phyloP scores from a whole-genome alignment of 2,888 invertebrate species.

The Subacronicta megacephala region DNA sequence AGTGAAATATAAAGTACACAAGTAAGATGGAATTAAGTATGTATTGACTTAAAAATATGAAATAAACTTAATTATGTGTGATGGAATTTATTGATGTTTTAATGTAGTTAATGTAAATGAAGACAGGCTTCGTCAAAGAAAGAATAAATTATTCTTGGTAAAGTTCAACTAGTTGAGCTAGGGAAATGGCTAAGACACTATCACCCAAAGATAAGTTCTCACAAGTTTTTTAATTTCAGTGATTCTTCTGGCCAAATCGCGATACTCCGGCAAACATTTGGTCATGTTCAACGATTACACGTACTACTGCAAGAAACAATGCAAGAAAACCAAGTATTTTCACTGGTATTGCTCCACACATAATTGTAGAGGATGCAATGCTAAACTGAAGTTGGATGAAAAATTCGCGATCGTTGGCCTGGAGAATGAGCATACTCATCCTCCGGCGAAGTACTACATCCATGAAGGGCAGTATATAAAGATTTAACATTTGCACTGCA shows the following conservation, averaged over 20 bases:
- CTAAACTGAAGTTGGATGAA: constrained; percentile 74
- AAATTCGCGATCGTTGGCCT: constrained; percentile 70
- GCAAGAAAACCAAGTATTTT: constrained; percentile 73
- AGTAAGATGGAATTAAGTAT: background rate
- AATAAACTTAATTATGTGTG: constrained; percentile 8
- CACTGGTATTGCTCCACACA: constrained; percentile 84
- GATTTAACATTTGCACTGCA: constrained; percentile 47
- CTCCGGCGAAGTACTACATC: constrained; percentile 76
- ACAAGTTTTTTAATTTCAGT: constrained; percentile 63
- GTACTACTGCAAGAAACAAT: constrained; percentile 80
- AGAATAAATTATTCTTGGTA: background rate
- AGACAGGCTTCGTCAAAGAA: background rate
- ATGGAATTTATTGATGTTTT: constrained; percentile 1
- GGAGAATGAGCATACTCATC: constrained; percentile 74
- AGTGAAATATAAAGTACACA: background rate
- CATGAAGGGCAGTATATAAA: constrained; percentile 76
- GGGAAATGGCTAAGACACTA: constrained; percentile 1
- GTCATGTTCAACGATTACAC: constrained; percentile 80
- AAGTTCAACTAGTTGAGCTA: background rate
- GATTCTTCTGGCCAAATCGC: constrained; percentile 76
- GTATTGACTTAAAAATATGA: background rate
- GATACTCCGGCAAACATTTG: constrained; percentile 77
- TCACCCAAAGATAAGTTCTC: constrained; percentile 5
- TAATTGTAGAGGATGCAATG: constrained; percentile 80
- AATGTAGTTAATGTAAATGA: background rate